Conservation (phyloP, 2,797 vertebrate species). For the Tragopan temminckii region DNA sequence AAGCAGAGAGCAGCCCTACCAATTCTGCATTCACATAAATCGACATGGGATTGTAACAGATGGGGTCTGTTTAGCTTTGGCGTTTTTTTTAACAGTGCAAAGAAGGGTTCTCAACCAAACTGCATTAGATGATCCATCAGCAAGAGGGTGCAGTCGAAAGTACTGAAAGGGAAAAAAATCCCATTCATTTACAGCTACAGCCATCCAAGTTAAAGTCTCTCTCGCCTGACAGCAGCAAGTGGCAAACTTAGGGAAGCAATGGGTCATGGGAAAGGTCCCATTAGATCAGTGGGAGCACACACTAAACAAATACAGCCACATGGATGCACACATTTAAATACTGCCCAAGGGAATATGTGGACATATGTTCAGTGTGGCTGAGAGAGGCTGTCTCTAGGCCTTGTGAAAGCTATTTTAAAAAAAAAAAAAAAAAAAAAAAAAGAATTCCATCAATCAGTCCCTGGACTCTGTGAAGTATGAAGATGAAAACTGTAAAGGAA, state of each 20-base stretch:
- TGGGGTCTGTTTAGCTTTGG: conserved; percentile 74
- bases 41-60: conserved; percentile 73
- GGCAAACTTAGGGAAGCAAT: conserved; percentile 83
- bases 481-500: conserved; percentile 76
- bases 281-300: conserved; percentile 82
- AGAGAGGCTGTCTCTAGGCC: conserved; percentile 65
- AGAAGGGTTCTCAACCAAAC: conserved; percentile 72
- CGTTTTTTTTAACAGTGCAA: conserved; percentile 50
- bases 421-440: conserved; percentile 60
- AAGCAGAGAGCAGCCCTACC: conserved; percentile 21
- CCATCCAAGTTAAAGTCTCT: conserved; percentile 74
- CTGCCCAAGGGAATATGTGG: conserved; percentile 80
- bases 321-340: conserved; percentile 81
- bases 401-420: conserved; percentile 63
- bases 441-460: conserved; percentile 79
- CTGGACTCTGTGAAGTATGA: conserved; percentile 69
- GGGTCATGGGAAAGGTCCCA: conserved; percentile 86
- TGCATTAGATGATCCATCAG: conserved; percentile 72
- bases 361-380: conserved; percentile 80
- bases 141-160: conserved; percentile 51
- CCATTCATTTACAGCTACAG: conserved; percentile 73
- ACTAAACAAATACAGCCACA: conserved; percentile 84
- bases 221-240: conserved; percentile 80
- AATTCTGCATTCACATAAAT: conserved; percentile 72
- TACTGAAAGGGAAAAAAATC: conserved; percentile 35